These are phyloP conservation scores for Morinoia aosen DNA, from an alignment of 2,888 invertebrate species.

Conservation along the genomic window DNA sequence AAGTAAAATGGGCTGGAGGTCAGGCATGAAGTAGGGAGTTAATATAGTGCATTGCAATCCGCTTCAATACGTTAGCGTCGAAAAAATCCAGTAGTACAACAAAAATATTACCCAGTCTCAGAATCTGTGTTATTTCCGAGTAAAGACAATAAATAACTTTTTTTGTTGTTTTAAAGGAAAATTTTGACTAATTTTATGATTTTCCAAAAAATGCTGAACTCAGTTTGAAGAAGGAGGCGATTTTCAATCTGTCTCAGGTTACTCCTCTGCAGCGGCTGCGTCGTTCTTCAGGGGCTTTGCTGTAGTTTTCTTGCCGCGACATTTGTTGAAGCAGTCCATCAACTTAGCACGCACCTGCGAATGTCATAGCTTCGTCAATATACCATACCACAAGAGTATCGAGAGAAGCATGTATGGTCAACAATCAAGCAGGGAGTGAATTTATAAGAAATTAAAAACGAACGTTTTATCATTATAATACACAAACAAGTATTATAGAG, in stretches of 20 bases:
- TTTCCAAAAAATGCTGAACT: background rate
- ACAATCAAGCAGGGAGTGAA: background rate
- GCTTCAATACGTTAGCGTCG: background rate
- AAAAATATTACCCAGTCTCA: too few relatives aligned
- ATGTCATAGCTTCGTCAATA: background rate
- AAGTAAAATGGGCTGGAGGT: background rate
- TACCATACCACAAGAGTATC: background rate
- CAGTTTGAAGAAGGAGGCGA: background rate
- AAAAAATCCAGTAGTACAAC: background rate
- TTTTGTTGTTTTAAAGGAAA: too few relatives aligned
- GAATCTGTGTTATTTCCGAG: too few relatives aligned
- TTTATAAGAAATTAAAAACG: too few relatives aligned
- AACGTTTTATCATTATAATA: too few relatives aligned
- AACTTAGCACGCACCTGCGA: background rate
- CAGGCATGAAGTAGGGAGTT: background rate
- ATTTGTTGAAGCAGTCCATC: background rate
- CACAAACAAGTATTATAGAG: too few relatives aligned
- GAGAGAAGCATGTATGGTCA: background rate
- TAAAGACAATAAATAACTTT: too few relatives aligned
- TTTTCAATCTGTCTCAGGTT: background rate
- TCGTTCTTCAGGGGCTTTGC: conserved; percentile 9
- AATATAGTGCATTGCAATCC: background rate
- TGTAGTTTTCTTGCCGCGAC: conserved; percentile 7
- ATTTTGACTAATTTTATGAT: background rate
- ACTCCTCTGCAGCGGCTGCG: background rate